Evolutionary conservation across 2,113 vertebrate species (phyloP).

Genomic region (Oryzias woworae): DNA sequence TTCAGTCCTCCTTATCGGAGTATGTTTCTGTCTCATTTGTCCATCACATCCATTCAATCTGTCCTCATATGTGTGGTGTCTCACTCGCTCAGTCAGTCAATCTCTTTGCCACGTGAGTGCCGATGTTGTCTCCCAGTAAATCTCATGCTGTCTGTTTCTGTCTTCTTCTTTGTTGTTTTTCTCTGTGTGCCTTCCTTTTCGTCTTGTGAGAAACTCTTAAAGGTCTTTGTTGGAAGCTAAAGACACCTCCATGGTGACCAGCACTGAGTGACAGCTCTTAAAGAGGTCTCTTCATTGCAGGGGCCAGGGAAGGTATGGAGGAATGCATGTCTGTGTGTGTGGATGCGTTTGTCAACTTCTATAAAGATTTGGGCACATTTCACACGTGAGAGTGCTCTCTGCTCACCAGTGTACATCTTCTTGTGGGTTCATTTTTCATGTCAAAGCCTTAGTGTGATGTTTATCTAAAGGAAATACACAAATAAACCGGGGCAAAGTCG

Average conservation of each 20-base stretch:
- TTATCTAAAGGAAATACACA: conserved; percentile 72
- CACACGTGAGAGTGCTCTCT: conserved; percentile 71
- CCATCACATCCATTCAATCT: conserved; percentile 63
- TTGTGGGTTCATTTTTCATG: conserved; percentile 54
- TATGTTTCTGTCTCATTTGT: conserved; percentile 66
- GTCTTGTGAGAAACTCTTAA: conserved; percentile 71
- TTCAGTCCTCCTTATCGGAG: conserved; percentile 49
- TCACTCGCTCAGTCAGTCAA: conserved; percentile 53
- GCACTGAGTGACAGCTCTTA: conserved; percentile 69
- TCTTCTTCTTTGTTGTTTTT: conserved; percentile 56
- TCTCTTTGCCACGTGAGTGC: conserved; percentile 29
- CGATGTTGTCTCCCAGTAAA: conserved; percentile 49
- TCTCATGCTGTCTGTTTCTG: conserved; percentile 56
- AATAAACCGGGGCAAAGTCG: conserved; percentile 67
- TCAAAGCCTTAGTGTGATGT: conserved; percentile 61
- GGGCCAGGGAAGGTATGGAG: conserved; percentile 52
- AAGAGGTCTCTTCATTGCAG: conserved; percentile 65
- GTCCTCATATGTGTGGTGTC: conserved; percentile 53
- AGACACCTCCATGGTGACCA: conserved; percentile 68
- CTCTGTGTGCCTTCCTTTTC: conserved; percentile 56
- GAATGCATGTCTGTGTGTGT: conserved; percentile 39
- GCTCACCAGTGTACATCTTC: conserved; percentile 80
- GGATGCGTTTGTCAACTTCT: background rate
- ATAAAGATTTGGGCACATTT: conserved; percentile 33
- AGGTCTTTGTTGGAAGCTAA: conserved; percentile 59